Evolutionary conservation across 1,140 invertebrate species (phyloP).

Genomic region (Penaeus indicus): DNA sequence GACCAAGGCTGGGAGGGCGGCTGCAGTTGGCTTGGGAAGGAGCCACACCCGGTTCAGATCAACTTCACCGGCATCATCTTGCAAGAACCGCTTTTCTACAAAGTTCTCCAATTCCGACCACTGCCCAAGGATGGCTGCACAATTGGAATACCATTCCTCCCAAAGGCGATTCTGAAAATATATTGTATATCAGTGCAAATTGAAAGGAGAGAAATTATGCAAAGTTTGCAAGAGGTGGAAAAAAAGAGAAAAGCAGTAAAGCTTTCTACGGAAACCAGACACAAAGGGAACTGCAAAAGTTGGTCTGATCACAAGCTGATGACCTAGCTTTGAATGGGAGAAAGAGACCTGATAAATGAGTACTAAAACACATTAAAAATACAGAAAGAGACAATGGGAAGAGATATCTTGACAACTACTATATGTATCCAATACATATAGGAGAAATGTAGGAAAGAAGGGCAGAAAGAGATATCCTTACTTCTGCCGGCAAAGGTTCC

Average conservation of each 20-base stretch:
- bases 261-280: neutral
- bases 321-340: too few relatives aligned
- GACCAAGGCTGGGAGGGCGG: conserved; percentile 51
- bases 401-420: too few relatives aligned
- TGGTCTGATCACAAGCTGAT: too few relatives aligned
- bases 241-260: neutral
- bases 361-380: too few relatives aligned
- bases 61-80: conserved; percentile 30
- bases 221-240: too few relatives aligned
- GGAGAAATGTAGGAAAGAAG: neutral
- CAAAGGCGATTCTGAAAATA: conserved; percentile 49
- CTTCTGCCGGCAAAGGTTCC: conserved; percentile 43
- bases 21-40: conserved; percentile 43
- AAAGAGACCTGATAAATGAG: too few relatives aligned
- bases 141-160: conserved; percentile 61
- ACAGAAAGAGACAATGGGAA: too few relatives aligned
- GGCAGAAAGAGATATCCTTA: neutral
- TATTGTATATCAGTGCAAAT: too few relatives aligned
- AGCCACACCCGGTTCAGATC: conserved; percentile 56
- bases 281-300: too few relatives aligned
- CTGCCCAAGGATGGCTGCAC: conserved; percentile 62
- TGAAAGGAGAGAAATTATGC: too few relatives aligned
- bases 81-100: conserved; percentile 53
- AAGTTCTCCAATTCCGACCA: conserved; percentile 62
- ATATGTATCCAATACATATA: neutral